Percentiles rank a stretch among this genome's conserved stretches.
Conservation (phyloP, 2,888 invertebrate genomes). For the Mantis religiosa region DNA sequence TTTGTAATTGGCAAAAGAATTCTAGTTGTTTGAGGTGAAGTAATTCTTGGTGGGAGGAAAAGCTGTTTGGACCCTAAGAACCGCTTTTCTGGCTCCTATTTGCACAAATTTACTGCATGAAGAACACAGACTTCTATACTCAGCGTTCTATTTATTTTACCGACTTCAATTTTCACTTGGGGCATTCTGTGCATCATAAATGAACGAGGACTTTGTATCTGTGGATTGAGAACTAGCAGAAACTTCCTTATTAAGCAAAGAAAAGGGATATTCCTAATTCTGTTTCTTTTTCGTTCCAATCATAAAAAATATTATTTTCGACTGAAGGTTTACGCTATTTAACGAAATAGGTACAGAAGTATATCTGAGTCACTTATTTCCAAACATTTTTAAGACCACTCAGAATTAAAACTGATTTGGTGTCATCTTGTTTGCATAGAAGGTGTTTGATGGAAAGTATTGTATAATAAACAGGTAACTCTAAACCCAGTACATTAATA, state of each 20-base stretch:
- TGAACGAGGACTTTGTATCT: background rate
- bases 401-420: too few species aligned
- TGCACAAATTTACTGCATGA: background rate
- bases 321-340: too few species aligned
- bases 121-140: background rate
- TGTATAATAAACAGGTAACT: too few species aligned
- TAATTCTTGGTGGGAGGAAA: background rate
- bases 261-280: background rate
- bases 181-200: background rate
- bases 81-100: too few species aligned
- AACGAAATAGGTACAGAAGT: too few species aligned
- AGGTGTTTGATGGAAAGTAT: too few species aligned
- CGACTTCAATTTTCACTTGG: background rate
- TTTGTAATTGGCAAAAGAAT: slow-evolving; percentile 3
- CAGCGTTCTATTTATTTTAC: background rate
- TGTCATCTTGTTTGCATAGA: too few species aligned
- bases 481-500: too few species aligned
- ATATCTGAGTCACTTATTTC: too few species aligned
- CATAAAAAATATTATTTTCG: background rate
- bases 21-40: background rate
- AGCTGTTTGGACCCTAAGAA: background rate
- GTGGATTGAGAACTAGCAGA: background rate
- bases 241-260: background rate
- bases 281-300: background rate
- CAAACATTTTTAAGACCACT: too few species aligned